Evolutionary conservation across 2,797 vertebrate species (phyloP).

Genomic region (Enteromius unitaeniatus): DNA sequence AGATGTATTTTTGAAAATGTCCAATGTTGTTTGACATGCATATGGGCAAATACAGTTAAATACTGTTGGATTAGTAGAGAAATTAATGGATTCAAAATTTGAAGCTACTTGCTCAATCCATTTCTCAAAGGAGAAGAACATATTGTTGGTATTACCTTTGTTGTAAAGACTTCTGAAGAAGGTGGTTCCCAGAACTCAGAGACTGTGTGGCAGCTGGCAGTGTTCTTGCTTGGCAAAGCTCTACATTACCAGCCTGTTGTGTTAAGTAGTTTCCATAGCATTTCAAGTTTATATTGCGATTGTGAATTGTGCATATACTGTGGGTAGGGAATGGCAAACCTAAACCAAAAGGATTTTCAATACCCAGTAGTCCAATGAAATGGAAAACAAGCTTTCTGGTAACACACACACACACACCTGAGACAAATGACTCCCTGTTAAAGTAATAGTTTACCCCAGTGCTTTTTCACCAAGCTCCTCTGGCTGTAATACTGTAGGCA

Average conservation of each 20-base stretch:
- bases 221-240: conserved; percentile 62
- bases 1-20: neutral
- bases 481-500: conserved; percentile 46
- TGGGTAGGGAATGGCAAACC: conserved; percentile 50
- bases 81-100: neutral
- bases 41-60: neutral
- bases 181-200: conserved; percentile 14
- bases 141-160: conserved; percentile 20
- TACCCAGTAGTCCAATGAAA: conserved; percentile 44
- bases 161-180: conserved; percentile 7
- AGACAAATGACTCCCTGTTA: conserved; percentile 59
- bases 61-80: neutral
- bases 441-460: conserved; percentile 47
- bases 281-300: conserved; percentile 69
- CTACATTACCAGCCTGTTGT: conserved; percentile 67
- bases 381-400: conserved; percentile 25
- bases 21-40: neutral
- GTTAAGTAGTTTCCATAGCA: conserved; percentile 73
- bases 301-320: conserved; percentile 70
- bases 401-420: neutral
- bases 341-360: conserved; percentile 45
- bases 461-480: conserved; percentile 46
- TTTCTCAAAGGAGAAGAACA: conserved; percentile 20
- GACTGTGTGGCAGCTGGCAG: conserved; percentile 38
- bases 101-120: neutral